Base-by-base conservation (phyloP, 2,113 vertebrate genomes). In the Podiceps cristatus region DNA sequence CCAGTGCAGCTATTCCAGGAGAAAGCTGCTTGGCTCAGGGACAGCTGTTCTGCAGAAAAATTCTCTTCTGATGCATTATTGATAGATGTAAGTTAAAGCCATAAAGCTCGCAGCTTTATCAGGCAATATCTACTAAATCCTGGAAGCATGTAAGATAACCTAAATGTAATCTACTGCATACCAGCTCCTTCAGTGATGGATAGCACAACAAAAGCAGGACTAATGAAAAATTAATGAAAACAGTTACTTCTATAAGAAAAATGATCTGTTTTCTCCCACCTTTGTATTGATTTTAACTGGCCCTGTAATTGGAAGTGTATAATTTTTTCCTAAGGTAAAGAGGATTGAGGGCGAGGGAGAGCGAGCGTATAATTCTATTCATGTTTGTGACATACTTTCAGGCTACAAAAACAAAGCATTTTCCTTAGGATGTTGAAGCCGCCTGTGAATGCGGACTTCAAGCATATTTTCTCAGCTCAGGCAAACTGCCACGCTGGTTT, bases 181-280 rank as follows among this genome's bases (percentile, higher is more conserved):
- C 86, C 90, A 72, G 96, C 96, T 93, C 95, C 47, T 66, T 93
- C 92, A 49, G 97, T 98, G 98, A 98, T 96, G 94, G 97, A 98
- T 96, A 94, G 96, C 96, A 78, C 96, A 96, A 94, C 96, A 92
- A 95, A 97, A 96, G 93, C 94, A 92, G 88, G 86, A 62, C 97
- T 98, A 98, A 98, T 98, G 98, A 98, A 98, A 98, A 98, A 98
- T 98, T 98, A 98, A 98, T 98, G 97, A 97, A 97, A 98, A 97
- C 89, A 71, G 97, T 96, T 98, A 98, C 97, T 98, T 98, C 97
- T 94, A 89, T 97, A 96, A 98, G 98, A 98, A 98, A 98, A 98
- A 98, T 96, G 96, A 98, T 98, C 97, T 94, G 93, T 96, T 95
- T 97, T 97, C 96, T 96, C 72, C 93, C 97, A 98, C 98, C 97